A percentile compares a stretch with the other conserved stretches of the same genome.
Evolutionary conservation across 2,888 invertebrate species (phyloP).

Genomic region (Isoperla grammatica): DNA sequence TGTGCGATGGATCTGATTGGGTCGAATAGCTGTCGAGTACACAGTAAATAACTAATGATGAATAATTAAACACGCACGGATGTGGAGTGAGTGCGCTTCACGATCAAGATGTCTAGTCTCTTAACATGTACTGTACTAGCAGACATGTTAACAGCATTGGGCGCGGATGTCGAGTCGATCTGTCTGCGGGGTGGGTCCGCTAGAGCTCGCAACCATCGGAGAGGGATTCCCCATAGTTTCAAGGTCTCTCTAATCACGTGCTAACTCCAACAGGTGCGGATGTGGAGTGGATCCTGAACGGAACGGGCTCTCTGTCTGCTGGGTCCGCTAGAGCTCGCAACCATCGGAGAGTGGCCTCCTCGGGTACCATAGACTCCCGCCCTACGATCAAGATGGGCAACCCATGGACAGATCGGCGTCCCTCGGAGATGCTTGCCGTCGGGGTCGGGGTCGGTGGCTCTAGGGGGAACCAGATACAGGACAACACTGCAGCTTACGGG

Average conservation of each 20-base stretch:
- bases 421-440: slow-evolving; percentile 10
- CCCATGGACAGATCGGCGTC: slow-evolving; percentile 24
- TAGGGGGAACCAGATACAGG: neutral
- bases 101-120: too few relatives aligned
- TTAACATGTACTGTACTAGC: too few relatives aligned
- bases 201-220: slow-evolving; percentile 34
- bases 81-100: too few relatives aligned
- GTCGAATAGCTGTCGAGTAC: too few relatives aligned
- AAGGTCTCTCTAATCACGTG: too few relatives aligned
- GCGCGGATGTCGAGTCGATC: slow-evolving; percentile 74
- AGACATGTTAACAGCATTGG: too few relatives aligned
- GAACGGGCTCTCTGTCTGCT: slow-evolving; percentile 54
- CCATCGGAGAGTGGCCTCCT: too few relatives aligned
- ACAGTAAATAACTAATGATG: too few relatives aligned
- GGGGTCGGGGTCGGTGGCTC: neutral
- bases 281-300: slow-evolving; percentile 69
- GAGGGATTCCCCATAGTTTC: too few relatives aligned
- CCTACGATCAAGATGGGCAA: slow-evolving; percentile 12
- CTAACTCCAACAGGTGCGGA: slow-evolving; percentile 67
- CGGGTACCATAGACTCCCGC: neutral
- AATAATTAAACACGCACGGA: too few relatives aligned
- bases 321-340: slow-evolving; percentile 42
- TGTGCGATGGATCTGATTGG: too few relatives aligned
- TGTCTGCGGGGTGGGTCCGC: slow-evolving; percentile 52
- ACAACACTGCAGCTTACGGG: slow-evolving; percentile 8